These are phyloP conservation scores for Microplitis manilae DNA, from an alignment of 2,888 invertebrate species.

Conservation along the genomic window DNA sequence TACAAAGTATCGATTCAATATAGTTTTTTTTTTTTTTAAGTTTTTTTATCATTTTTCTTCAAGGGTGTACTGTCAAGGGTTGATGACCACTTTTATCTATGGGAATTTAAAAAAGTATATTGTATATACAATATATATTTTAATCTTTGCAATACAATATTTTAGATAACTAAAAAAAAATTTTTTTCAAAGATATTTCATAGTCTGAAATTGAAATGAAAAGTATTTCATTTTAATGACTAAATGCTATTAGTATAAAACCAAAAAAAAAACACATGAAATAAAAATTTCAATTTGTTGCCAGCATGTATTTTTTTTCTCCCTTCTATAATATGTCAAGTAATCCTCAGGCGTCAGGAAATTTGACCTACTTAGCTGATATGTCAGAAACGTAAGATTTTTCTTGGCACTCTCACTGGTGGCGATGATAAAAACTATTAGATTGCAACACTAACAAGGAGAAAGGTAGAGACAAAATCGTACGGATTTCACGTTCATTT, in stretches of 20 bases:
- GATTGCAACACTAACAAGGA: constrained; percentile 22
- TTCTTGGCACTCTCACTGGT: constrained; percentile 47
- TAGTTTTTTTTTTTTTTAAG: constrained; percentile 21
- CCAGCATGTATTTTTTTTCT: constrained; percentile 1
- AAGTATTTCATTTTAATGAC: not conserved
- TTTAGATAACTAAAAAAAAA: not conserved
- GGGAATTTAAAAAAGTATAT: constrained; percentile 8
- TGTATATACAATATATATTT: too few relatives aligned
- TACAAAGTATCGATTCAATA: constrained; percentile 33
- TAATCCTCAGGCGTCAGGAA: constrained; percentile 24
- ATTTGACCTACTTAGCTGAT: constrained; percentile 50
- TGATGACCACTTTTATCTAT: constrained; percentile 30
- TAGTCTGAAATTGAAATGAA: not conserved
- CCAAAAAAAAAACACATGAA: constrained; percentile 9
- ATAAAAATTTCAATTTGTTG: constrained; percentile 1
- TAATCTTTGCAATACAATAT: not conserved
- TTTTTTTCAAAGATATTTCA: not conserved
- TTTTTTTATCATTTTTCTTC: constrained; percentile 19
- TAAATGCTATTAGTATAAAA: not conserved
- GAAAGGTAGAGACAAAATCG: not conserved
- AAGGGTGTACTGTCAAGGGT: constrained; percentile 24
- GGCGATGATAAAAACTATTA: constrained; percentile 37
- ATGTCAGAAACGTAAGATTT: constrained; percentile 38
- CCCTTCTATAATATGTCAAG: constrained; percentile 16
- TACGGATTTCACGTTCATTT: not conserved